Percentiles rank a stretch among this genome's conserved stretches.
Evolutionary conservation across 2,888 invertebrate species (phyloP).

Genomic region (Orgyia antiqua): DNA sequence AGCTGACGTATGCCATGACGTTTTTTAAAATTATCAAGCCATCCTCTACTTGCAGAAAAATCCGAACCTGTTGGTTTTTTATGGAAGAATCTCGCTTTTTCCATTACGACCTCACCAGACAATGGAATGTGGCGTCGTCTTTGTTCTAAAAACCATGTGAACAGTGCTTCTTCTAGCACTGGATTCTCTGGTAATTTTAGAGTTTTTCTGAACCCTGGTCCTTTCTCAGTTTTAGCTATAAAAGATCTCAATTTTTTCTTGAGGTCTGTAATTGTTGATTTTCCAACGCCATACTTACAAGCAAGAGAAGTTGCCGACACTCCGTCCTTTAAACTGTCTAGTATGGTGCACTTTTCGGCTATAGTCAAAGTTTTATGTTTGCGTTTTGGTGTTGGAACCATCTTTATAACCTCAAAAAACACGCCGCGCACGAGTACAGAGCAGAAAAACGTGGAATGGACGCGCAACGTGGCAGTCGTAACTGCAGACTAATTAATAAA

Average conservation of each 20-base stretch:
- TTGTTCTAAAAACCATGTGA: slow-evolving; percentile 2
- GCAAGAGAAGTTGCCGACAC: not conserved
- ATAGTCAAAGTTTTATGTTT: not conserved
- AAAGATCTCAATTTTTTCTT: slow-evolving; percentile 21
- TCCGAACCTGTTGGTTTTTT: not conserved
- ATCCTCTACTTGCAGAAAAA: not conserved
- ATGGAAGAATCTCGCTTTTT: not conserved
- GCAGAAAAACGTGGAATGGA: too few species aligned
- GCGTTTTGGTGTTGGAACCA: too few species aligned
- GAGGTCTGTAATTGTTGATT: not conserved
- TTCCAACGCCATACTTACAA: not conserved
- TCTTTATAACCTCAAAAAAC: too few species aligned
- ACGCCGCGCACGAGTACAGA: too few species aligned
- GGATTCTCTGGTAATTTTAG: slow-evolving; percentile 24
- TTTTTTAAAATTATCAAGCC: not conserved
- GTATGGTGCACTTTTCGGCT: not conserved
- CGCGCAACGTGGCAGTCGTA: too few species aligned
- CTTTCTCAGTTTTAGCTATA: slow-evolving; percentile 19
- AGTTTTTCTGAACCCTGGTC: slow-evolving; percentile 23
- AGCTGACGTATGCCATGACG: not conserved
- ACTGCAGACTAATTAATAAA: too few species aligned
- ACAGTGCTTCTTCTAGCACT: slow-evolving; percentile 22
- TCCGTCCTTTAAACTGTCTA: not conserved
- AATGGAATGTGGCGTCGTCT: not conserved
- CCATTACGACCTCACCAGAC: not conserved